Evolutionary conservation across 37 sponge, comb jelly and placozoan genomes (phyloP).

Genomic region (Hexactinellida sp.): DNA sequence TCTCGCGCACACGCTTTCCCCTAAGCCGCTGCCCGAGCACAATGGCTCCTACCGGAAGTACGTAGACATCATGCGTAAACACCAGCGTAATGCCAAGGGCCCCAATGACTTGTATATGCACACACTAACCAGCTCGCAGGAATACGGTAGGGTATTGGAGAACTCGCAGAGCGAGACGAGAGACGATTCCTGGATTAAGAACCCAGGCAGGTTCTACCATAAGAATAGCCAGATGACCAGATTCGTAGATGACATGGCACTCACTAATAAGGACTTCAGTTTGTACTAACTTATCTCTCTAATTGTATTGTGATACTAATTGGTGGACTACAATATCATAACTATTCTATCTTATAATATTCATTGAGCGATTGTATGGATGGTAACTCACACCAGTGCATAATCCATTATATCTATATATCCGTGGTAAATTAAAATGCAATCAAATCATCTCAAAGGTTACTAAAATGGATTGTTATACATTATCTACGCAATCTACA

Average conservation of each 20-base stretch:
- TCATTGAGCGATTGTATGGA: neutral
- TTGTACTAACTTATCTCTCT: neutral
- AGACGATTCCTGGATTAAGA: slow-evolving; percentile 45
- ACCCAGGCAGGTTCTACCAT: slow-evolving; percentile 35
- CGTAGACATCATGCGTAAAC: slow-evolving; percentile 58
- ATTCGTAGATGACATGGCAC: slow-evolving; percentile 93
- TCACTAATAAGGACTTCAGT: slow-evolving; percentile 85
- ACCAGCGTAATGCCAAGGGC: slow-evolving; percentile 59
- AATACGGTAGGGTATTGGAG: slow-evolving; percentile 73
- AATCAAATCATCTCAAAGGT: too few species aligned
- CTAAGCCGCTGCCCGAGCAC: slow-evolving; percentile 29
- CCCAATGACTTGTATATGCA: slow-evolving; percentile 63
- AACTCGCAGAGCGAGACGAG: neutral
- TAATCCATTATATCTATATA: too few species aligned
- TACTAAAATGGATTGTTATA: too few species aligned
- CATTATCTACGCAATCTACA: too few species aligned
- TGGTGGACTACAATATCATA: too few species aligned
- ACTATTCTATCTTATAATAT: too few species aligned
- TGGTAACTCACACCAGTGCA: too few species aligned
- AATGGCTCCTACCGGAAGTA: slow-evolving; percentile 52
- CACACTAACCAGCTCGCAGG: slow-evolving; percentile 71
- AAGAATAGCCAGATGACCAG: slow-evolving; percentile 99
- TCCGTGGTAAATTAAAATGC: too few species aligned
- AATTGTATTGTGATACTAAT: neutral
- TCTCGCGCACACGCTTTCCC: neutral